Conservation (phyloP, 2,113 vertebrate genomes). For the Nesogale talazaci region DNA sequence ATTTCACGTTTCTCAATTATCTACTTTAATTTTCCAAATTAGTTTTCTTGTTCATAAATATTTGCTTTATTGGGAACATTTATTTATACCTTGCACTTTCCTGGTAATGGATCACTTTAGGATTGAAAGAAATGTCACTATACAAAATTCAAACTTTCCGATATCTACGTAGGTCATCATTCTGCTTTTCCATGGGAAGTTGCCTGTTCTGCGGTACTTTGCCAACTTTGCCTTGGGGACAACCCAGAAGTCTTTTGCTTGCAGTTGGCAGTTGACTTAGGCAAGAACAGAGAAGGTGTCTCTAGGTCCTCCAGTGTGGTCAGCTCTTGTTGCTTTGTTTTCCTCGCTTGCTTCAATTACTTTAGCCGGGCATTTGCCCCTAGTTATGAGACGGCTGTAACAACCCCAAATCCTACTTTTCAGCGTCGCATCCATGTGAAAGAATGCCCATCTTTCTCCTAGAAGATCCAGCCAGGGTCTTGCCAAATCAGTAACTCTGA, state of each 20-base stretch:
- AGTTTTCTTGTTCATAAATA: conserved; percentile 1
- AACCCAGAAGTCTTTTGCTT: neutral
- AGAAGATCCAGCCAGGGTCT: neutral
- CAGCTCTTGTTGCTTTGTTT: neutral
- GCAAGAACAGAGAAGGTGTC: neutral
- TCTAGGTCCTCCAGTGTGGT: neutral
- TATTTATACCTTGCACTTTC: conserved; percentile 40
- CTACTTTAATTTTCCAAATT: neutral
- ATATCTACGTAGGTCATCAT: neutral
- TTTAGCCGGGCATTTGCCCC: neutral
- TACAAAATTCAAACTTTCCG: neutral
- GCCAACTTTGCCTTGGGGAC: neutral
- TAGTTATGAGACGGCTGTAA: neutral
- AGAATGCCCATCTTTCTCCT: neutral
- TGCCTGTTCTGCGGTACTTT: neutral
- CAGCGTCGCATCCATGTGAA: neutral
- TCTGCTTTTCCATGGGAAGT: neutral
- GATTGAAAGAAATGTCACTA: neutral
- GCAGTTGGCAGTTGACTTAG: neutral
- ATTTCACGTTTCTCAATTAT: neutral
- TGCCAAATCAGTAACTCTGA: neutral
- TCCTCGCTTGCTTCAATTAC: neutral
- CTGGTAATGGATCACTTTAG: neutral
- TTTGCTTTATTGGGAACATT: neutral
- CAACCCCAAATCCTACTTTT: neutral